Conservation (phyloP, 2,888 invertebrate genomes). For the Callosobruchus maculatus region DNA sequence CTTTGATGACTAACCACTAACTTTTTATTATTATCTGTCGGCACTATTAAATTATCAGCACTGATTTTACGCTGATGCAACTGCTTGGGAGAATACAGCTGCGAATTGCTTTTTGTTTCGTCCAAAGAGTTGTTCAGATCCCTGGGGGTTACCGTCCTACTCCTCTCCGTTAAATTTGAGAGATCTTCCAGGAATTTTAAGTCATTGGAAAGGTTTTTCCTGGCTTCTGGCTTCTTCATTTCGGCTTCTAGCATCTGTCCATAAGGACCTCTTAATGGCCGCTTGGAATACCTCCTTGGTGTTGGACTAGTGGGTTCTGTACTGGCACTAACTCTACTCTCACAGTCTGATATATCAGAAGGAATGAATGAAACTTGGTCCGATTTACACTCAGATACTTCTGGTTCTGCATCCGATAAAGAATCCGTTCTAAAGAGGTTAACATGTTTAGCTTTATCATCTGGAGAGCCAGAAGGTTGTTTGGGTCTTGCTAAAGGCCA, state of each 20-base stretch:
- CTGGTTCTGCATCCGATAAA: conserved; percentile 70
- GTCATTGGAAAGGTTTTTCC: conserved; percentile 56
- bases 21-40: conserved; percentile 30
- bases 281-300: conserved; percentile 67
- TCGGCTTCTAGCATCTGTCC: conserved; percentile 79
- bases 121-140: conserved; percentile 56
- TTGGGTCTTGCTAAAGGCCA: conserved; percentile 52
- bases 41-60: conserved; percentile 44
- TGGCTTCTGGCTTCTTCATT: conserved; percentile 66
- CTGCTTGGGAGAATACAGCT: conserved; percentile 29
- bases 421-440: conserved; percentile 58
- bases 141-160: conserved; percentile 44
- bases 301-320: conserved; percentile 50
- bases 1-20: conserved; percentile 65
- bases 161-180: conserved; percentile 27
- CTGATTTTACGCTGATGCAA: conserved; percentile 44
- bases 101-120: conserved; percentile 32
- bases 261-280: conserved; percentile 72
- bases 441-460: conserved; percentile 39
- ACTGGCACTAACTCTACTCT: conserved; percentile 48
- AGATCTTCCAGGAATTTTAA: conserved; percentile 55
- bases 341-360: conserved; percentile 63
- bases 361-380: conserved; percentile 50
- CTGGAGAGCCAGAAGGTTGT: conserved; percentile 52
- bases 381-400: conserved; percentile 57